These are phyloP conservation scores for Ammospiza caudacuta DNA, from an alignment of 2,113 vertebrate genomes.

Conservation along the genomic window DNA sequence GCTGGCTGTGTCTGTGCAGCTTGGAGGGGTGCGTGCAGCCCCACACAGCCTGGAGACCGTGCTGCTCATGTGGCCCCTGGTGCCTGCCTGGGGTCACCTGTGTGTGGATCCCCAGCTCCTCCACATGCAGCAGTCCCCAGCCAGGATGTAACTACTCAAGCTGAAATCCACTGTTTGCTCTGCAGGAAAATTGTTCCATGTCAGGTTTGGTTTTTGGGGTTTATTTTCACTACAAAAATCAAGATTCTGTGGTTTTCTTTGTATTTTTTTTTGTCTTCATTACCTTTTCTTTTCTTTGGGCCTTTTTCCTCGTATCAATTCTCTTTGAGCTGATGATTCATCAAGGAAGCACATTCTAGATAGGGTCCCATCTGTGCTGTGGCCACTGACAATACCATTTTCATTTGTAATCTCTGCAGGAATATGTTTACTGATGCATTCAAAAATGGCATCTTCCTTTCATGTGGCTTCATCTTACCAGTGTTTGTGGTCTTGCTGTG, in stretches of 20 bases:
- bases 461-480: background rate
- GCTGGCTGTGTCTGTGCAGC: background rate
- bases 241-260: background rate
- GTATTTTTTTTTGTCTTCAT: background rate
- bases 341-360: background rate
- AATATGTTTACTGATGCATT: background rate
- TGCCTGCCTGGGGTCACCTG: fast-evolving
- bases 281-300: background rate
- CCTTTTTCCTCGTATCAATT: background rate
- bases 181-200: background rate
- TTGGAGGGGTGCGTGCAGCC: fast-evolving
- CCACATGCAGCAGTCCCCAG: fast-evolving
- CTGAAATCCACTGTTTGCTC: background rate
- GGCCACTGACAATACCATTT: background rate
- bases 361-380: background rate
- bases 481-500: background rate
- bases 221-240: background rate
- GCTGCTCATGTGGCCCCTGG: fast-evolving
- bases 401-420: background rate
- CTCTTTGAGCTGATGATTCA: background rate
- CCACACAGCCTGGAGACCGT: fast-evolving
- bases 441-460: background rate
- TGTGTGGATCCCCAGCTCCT: background rate
- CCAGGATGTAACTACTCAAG: background rate
- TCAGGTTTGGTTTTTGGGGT: background rate